A percentile compares a stretch with the other conserved stretches of the same genome.
Conservation (phyloP, 2,888 invertebrate genomes). For the Dorcus hopei region DNA sequence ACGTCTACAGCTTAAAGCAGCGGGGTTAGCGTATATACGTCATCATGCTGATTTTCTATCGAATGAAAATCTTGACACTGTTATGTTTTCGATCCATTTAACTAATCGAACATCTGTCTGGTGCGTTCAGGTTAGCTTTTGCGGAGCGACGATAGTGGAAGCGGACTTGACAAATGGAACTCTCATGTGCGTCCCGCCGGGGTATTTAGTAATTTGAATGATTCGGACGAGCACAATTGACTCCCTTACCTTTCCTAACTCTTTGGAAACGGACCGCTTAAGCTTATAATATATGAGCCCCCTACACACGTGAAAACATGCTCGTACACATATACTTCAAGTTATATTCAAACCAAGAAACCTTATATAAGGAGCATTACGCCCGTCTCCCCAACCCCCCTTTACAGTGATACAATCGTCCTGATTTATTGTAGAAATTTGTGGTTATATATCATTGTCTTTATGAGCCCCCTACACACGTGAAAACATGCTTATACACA, state of each 20-base stretch:
- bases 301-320: too few relatives aligned
- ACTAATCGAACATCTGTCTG: constrained; percentile 36
- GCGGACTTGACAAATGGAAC: constrained; percentile 39
- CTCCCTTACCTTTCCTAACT: neutral
- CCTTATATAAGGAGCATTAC: too few relatives aligned
- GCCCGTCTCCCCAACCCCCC: too few relatives aligned
- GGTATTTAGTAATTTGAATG: constrained; percentile 16
- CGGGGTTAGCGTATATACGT: constrained; percentile 27
- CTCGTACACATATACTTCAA: too few relatives aligned
- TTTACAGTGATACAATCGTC: too few relatives aligned
- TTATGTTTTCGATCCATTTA: constrained; percentile 37
- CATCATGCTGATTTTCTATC: constrained; percentile 32
- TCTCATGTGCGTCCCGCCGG: constrained; percentile 25
- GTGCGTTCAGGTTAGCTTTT: constrained; percentile 21
- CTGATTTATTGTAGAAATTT: too few relatives aligned
- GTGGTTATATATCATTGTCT: too few relatives aligned
- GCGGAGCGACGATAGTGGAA: constrained; percentile 2
- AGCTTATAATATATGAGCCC: too few relatives aligned
- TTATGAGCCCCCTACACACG: too few relatives aligned
- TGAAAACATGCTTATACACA: too few relatives aligned
- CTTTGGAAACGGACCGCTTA: too few relatives aligned
- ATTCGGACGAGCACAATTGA: constrained; percentile 8
- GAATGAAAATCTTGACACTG: constrained; percentile 31
- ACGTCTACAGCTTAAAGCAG: constrained; percentile 31
- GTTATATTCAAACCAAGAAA: too few relatives aligned